Evolutionary conservation across 1,140 invertebrate genomes (phyloP), one percentile per base, ranked within the genome.

Genomic region (Homalodisca vitripennis): DNA sequence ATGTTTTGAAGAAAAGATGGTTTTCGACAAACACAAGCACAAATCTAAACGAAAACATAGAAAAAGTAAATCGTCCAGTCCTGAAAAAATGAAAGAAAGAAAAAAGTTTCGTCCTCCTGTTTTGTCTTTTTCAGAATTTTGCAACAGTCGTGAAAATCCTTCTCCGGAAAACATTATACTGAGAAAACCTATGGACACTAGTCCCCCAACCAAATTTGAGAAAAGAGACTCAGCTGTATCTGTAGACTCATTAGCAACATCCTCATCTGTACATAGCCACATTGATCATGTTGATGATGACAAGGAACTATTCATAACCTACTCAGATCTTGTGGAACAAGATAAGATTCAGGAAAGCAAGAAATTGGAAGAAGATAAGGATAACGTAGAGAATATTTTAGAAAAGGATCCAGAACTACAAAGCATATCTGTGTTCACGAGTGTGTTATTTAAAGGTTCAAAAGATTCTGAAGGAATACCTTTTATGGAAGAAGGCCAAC

Each of bases 101-200:
- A 2, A 60, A 12, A 12, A 6, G 14, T n/a, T 26, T n/a, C 22
- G 55, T 26, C 55, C 55, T 30, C 55, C 55, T 12, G 24, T 60
- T 27, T 27, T 60, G 24, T 60, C 55, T 27, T 60, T 60, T 60
- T 27, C 24, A 14, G 55, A 60, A n/a, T 60, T 60, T 60, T 60
- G 55, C 24, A 29, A 30, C 26, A 60, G 24, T 24, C 14, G 55
- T 27, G 55, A 60, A 60, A 6, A 27, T 27, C 12, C 29, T 12
- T 60, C 55, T 22, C 55, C 55, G 6, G 55, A 60, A 10, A 60
- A n/a, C 26, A 26, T 27, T 2, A 27, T n/a, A 2, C 24, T 26
- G 22, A 2, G 3, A 60, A 60, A 60, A 27, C n/a, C n/a, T n/a
- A n/a, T n/a, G n/a, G n/a, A n/a, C n/a, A n/a, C n/a, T 13, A 27